These are phyloP conservation scores for Tribolium madens DNA, from an alignment of 1,140 invertebrate genomes.

Conservation along the genomic window DNA sequence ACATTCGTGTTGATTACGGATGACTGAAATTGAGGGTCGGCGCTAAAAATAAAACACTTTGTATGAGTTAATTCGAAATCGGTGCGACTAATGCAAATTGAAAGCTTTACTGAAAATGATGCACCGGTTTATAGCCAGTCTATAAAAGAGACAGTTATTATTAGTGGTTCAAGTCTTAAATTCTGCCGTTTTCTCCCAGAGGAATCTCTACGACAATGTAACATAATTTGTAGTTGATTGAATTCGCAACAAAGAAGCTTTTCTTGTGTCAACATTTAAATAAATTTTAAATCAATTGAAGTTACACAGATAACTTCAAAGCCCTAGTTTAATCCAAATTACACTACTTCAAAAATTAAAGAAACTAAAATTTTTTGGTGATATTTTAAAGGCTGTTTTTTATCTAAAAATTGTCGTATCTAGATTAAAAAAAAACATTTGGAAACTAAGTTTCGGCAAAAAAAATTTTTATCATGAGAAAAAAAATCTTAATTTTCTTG, in stretches of 20 bases:
- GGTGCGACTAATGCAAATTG: neutral
- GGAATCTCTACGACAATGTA: neutral
- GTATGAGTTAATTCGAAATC: neutral
- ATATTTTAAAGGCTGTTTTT: too few species aligned
- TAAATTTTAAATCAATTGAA: slow-evolving; percentile 1
- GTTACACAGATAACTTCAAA: slow-evolving; percentile 9
- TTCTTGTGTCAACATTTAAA: neutral
- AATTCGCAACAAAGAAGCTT: neutral
- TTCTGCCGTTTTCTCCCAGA: neutral
- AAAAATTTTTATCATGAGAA: too few species aligned
- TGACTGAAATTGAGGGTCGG: slow-evolving; percentile 83
- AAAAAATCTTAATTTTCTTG: too few species aligned
- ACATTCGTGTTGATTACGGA: slow-evolving; percentile 88
- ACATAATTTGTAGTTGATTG: neutral
- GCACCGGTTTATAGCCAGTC: neutral
- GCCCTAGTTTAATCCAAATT: too few species aligned
- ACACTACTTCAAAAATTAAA: too few species aligned
- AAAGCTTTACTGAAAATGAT: neutral
- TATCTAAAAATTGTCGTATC: too few species aligned
- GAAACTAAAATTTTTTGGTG: too few species aligned
- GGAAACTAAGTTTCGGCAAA: too few species aligned
- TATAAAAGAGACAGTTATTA: neutral
- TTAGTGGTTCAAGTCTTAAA: neutral
- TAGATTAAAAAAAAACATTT: too few species aligned
- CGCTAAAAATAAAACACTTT: slow-evolving; percentile 71